These are phyloP conservation scores for Camelus dromedarius DNA, from an alignment of 2,113 vertebrate genomes.

Conservation along the genomic window DNA sequence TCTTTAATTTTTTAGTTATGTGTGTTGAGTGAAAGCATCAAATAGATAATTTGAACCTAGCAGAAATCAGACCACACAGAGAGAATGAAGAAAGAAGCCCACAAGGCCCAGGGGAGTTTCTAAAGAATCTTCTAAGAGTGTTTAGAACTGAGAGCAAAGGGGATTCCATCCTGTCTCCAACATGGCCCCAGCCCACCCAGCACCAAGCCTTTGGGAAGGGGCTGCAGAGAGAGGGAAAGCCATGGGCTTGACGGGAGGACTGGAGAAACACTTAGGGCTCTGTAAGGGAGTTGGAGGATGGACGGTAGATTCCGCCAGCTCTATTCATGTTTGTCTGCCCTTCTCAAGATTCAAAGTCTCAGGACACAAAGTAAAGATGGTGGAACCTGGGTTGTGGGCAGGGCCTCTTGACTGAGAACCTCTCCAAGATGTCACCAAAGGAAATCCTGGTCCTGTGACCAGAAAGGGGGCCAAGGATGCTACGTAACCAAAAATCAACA, in stretches of 20 bases:
- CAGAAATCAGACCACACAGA: neutral
- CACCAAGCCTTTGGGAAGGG: neutral
- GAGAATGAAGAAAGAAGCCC: neutral
- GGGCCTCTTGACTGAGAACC: neutral
- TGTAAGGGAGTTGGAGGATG: too few species aligned
- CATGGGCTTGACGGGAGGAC: neutral
- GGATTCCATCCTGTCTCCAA: neutral
- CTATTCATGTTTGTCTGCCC: neutral
- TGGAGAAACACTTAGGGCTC: neutral
- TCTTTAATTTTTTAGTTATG: neutral
- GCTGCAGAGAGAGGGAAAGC: neutral
- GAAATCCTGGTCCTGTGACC: neutral
- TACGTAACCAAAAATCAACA: neutral
- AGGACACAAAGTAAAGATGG: neutral
- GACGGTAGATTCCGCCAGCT: neutral
- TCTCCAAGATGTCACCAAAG: neutral
- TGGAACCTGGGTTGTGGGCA: too few species aligned
- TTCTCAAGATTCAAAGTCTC: neutral
- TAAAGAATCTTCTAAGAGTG: neutral
- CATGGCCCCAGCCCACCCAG: neutral
- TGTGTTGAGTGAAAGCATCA: neutral
- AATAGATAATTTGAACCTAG: neutral
- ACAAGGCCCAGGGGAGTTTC: neutral
- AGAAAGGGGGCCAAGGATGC: neutral
- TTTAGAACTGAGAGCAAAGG: neutral